Base-by-base conservation (phyloP, 2,888 invertebrate genomes). In the Tridacna crocea region DNA sequence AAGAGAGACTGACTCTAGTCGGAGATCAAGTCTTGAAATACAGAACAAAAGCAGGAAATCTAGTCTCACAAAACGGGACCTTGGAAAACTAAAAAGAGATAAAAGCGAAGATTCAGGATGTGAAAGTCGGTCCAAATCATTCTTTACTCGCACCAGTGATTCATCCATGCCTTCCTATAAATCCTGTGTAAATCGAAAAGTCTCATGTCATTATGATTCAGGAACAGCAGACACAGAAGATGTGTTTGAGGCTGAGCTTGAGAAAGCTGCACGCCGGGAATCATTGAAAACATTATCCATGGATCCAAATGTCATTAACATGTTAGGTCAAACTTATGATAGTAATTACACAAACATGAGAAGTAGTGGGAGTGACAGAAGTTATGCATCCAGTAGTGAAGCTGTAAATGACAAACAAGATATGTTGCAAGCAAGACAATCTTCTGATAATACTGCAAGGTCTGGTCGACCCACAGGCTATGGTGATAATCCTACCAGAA, bases 41-140 rank as follows among this genome's bases (percentile, higher is more conserved):
- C 76, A 60, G 77, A 79, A 12, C 66, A 80, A 74, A 70, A 65
- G 24, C 76, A 80, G 66, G 46, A 66, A 51, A 19, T 65, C 75
- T 66, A 65, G 65, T 51, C 19, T 75, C 10, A 65, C 24, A 11
- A 60, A 19, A 12, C 65, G 47, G 22, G 75, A 75, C 17, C 19
- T 36, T n/a, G 19, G 19, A 0, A 36, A 46, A 55, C 12, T 47
- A 1, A 15, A 48, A 36, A 47, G 27, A 12, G 70, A 60, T 46
- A 77, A 46, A 46, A 72, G 70, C 72, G 86, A 82, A 15, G 86
- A 86, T 46, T 86, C 83, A 27, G 83, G 82, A 24, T 79, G 82
- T 72, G 83, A 82, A 47, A 79, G 76, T 15, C 68, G 76, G 60
- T 60, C 77, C 60, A 70, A 60, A 72, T 79, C 58, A 76, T 78